Conservation (phyloP, 2,113 vertebrate genomes). For the Prietella phreatophila region DNA sequence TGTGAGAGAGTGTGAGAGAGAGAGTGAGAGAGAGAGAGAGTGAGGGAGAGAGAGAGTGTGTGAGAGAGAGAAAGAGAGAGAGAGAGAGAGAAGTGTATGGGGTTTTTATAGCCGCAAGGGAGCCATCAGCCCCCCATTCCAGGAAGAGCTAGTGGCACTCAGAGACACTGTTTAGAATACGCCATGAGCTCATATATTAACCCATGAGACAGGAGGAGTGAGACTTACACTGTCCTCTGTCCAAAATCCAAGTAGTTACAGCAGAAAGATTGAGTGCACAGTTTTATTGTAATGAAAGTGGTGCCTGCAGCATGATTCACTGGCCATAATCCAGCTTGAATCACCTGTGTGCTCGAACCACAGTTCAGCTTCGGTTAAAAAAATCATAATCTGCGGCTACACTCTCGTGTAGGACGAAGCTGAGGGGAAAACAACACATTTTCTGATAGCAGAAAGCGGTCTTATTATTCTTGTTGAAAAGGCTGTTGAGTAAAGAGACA, state of each 20-base stretch:
- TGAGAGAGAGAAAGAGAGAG: not conserved
- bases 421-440: not conserved
- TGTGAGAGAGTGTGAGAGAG: too few species aligned
- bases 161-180: not conserved
- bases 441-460: not conserved
- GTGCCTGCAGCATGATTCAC: not conserved
- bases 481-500: not conserved
- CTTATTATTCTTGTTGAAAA: not conserved
- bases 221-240: not conserved
- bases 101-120: not conserved
- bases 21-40: too few species aligned
- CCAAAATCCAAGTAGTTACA: slow-evolving; percentile 1
- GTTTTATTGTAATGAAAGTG: slow-evolving; percentile 1
- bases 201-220: slow-evolving; percentile 8
- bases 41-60: not conserved
- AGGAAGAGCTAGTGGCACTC: slow-evolving; percentile 18
- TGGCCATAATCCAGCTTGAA: not conserved
- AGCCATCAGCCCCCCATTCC: slow-evolving; percentile 13
- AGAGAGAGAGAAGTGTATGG: not conserved
- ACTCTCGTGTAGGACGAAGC: not conserved
- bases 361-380: not conserved
- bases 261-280: not conserved
- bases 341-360: not conserved
- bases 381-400: not conserved
- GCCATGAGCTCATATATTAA: slow-evolving; percentile 27